Evolutionary conservation across 2,797 vertebrate species (phyloP).

Genomic region (Etheostoma nigrum): DNA sequence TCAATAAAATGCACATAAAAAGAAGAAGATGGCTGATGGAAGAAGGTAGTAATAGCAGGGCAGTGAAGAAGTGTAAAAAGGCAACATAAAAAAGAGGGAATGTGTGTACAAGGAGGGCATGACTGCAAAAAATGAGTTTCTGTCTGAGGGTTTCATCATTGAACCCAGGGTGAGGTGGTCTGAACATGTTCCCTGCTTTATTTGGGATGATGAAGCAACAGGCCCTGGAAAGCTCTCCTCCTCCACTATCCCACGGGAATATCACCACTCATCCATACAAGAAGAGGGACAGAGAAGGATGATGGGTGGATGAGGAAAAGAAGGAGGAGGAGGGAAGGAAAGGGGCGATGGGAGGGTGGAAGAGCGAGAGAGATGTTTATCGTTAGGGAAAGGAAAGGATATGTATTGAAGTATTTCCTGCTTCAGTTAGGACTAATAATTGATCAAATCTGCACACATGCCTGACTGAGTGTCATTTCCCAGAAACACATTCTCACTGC

Average conservation of each 20-base stretch:
- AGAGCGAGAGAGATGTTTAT: conserved; percentile 63
- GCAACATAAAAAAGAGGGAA: not conserved
- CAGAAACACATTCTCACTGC: conserved; percentile 31
- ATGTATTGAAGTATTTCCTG: conserved; percentile 42
- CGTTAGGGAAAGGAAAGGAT: conserved; percentile 40
- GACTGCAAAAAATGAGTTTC: conserved; percentile 56
- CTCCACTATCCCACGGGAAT: conserved; percentile 89
- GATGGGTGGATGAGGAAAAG: conserved; percentile 57
- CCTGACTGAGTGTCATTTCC: conserved; percentile 54
- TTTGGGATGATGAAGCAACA: conserved; percentile 82
- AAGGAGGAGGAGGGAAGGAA: conserved; percentile 15
- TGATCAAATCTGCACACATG: conserved; percentile 40
- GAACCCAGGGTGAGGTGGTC: conserved; percentile 72
- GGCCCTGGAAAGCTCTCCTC: conserved; percentile 82
- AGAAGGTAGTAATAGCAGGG: not conserved
- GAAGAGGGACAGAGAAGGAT: conserved; percentile 51
- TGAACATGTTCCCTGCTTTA: conserved; percentile 80
- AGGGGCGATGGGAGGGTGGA: conserved; percentile 24
- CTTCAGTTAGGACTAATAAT: conserved; percentile 30
- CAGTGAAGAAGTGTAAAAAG: not conserved
- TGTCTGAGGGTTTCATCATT: conserved; percentile 66
- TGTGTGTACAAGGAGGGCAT: conserved; percentile 48
- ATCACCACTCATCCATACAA: conserved; percentile 81
- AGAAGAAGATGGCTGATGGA: not conserved
- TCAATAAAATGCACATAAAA: not conserved